A percentile compares a stretch with the other conserved stretches of the same genome.
These are phyloP conservation scores for Apostichopus japonicus DNA, from an alignment of 35 echinoderm and acorn worm species.

Conservation along the genomic window DNA sequence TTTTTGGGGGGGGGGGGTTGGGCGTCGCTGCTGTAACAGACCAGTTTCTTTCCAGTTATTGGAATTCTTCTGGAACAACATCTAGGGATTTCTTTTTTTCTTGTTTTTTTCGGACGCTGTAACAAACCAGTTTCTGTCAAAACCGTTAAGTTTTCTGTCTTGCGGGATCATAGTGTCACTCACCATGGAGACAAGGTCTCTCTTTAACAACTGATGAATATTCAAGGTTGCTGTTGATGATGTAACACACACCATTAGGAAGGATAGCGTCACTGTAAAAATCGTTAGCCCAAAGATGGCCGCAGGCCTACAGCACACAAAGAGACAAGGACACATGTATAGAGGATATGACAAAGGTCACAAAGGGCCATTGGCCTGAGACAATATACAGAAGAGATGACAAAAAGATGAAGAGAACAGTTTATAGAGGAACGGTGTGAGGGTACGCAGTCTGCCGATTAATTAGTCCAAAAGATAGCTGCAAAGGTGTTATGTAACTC, in stretches of 20 bases:
- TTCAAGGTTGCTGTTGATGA: conserved; percentile 67
- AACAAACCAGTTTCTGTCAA: background rate
- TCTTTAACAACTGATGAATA: conserved; percentile 68
- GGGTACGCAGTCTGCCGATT: too few relatives aligned
- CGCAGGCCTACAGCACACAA: conserved; percentile 76
- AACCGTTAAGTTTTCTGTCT: background rate
- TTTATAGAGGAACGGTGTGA: too few relatives aligned
- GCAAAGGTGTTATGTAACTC: too few relatives aligned
- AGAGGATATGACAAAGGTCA: background rate
- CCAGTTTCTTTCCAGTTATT: background rate
- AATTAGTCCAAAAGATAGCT: too few relatives aligned
- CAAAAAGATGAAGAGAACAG: too few relatives aligned
- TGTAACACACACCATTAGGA: conserved; percentile 97
- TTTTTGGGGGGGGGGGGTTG: too few relatives aligned
- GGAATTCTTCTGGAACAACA: background rate
- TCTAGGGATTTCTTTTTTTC: background rate
- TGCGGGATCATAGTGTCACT: conserved; percentile 38
- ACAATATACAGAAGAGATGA: too few relatives aligned
- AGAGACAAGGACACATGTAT: conserved; percentile 21
- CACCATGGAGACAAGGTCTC: conserved; percentile 92
- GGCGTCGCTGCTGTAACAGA: too few relatives aligned
- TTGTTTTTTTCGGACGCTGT: background rate
- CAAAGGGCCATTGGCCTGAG: too few relatives aligned
- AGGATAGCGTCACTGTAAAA: conserved; percentile 91
- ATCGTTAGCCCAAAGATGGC: conserved; percentile 91